phyloP scores from a whole-genome alignment of 1,140 invertebrate species.

The Drosophila dunni region DNA sequence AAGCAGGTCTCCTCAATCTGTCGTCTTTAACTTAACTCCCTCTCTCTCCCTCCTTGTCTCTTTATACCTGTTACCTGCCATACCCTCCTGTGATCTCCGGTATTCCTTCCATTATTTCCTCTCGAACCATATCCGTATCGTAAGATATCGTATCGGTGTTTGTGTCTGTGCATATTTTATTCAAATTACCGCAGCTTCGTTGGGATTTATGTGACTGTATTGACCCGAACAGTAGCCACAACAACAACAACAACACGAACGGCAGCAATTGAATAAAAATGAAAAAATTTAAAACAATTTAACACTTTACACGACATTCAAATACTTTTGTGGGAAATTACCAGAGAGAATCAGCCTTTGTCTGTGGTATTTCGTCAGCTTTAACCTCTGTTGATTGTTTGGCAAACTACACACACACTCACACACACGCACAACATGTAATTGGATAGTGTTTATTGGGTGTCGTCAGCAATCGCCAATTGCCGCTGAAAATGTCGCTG shows the following conservation, averaged over 20 bases:
- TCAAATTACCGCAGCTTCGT: constrained; percentile 73
- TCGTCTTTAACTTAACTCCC: not conserved
- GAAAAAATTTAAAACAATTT: constrained; percentile 79
- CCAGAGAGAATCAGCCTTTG: constrained; percentile 37
- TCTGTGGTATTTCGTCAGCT: constrained; percentile 58
- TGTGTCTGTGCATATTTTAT: constrained; percentile 75
- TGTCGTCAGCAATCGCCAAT: constrained; percentile 80
- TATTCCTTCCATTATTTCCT: no score
- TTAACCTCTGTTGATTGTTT: constrained; percentile 65
- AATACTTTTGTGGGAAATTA: constrained; percentile 81
- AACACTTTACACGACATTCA: constrained; percentile 83
- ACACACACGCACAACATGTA: constrained; percentile 43
- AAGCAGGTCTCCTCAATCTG: constrained; percentile 20
- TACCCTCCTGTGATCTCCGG: not conserved
- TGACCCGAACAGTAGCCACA: constrained; percentile 50
- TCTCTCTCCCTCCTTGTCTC: no score
- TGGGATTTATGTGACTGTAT: constrained; percentile 68
- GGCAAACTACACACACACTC: constrained; percentile 28
- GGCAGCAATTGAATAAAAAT: constrained; percentile 10
- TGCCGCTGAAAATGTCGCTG: constrained; percentile 47
- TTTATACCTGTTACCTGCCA: constrained; percentile 1
- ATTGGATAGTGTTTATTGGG: constrained; percentile 77
- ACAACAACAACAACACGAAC: constrained; percentile 18
- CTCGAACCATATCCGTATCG: not conserved
- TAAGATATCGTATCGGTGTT: constrained; percentile 5